A percentile compares a stretch with the other conserved stretches of the same genome.
Conservation (phyloP, 2,888 invertebrate genomes). For the Cryptocheilus praepositus region DNA sequence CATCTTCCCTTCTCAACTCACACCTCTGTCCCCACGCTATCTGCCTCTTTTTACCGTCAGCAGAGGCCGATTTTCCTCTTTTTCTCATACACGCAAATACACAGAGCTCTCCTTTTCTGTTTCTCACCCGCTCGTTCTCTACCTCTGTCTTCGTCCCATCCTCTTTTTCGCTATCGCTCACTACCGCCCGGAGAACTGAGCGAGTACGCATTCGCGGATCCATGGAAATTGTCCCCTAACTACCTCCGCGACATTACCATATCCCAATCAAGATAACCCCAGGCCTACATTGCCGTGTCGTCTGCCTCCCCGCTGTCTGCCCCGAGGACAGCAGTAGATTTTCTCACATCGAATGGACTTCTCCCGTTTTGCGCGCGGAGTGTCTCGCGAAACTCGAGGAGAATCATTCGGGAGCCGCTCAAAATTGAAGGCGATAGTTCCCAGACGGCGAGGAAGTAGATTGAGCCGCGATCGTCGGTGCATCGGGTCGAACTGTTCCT, state of each 20-base stretch:
- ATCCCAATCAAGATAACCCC: conserved; percentile 57
- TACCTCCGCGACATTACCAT: conserved; percentile 49
- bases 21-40: background rate
- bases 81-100: background rate
- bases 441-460: background rate
- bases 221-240: conserved; percentile 51
- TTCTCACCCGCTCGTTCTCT: no score
- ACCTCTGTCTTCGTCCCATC: conserved; percentile 10
- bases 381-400: conserved; percentile 2
- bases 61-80: background rate
- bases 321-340: conserved; percentile 28
- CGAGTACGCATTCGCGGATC: conserved; percentile 46
- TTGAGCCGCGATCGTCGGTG: no score
- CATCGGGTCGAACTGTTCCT: no score
- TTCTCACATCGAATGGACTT: conserved; percentile 34
- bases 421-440: conserved; percentile 6
- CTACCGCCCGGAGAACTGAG: conserved; percentile 26
- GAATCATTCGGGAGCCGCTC: conserved; percentile 5
- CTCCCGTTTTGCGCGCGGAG: background rate
- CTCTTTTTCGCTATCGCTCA: conserved; percentile 21
- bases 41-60: background rate
- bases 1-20: conserved; percentile 22
- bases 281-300: conserved; percentile 27
- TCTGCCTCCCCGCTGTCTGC: background rate
- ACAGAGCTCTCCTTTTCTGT: background rate